phyloP scores from a whole-genome alignment of 2,797 vertebrate genomes.

The Argyrosomus regius region DNA sequence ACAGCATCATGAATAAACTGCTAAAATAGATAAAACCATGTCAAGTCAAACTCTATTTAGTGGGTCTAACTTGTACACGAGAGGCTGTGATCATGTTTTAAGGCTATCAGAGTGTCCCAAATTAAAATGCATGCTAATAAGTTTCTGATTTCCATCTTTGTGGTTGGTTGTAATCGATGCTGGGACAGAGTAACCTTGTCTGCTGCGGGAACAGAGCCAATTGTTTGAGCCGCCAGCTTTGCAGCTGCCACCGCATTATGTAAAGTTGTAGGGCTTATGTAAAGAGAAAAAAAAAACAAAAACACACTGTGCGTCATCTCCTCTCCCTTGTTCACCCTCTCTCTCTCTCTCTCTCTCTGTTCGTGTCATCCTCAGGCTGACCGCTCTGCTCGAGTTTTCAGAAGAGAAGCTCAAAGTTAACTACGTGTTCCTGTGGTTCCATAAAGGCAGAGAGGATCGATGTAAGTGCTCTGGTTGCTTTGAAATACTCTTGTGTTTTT shows the following conservation, averaged over 20 bases:
- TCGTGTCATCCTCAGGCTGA: constrained; percentile 86
- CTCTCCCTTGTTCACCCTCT: constrained; percentile 14
- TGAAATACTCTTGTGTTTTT: background rate
- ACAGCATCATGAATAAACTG: background rate
- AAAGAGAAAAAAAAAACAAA: constrained; percentile 41
- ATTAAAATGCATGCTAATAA: constrained; percentile 11
- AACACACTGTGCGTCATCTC: constrained; percentile 50
- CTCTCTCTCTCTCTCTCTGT: constrained; percentile 11
- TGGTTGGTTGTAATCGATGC: constrained; percentile 38
- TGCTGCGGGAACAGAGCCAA: constrained; percentile 34
- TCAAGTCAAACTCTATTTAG: background rate
- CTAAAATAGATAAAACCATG: background rate
- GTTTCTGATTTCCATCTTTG: constrained; percentile 9
- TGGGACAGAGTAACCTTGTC: constrained; percentile 54
- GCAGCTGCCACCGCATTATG: constrained; percentile 75
- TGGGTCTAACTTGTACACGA: background rate
- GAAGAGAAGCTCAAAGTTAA: constrained; percentile 97
- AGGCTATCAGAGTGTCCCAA: background rate
- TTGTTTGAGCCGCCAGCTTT: constrained; percentile 25
- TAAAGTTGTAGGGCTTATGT: constrained; percentile 77
- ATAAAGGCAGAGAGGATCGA: constrained; percentile 96
- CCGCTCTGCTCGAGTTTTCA: constrained; percentile 94
- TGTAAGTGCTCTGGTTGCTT: constrained; percentile 81
- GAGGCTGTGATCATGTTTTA: background rate
- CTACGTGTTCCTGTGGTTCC: constrained; percentile 96